Evolutionary conservation across 1,140 invertebrate genomes (phyloP), one percentile per base, ranked within the genome.

Genomic region (Drosophila ohnishii): DNA sequence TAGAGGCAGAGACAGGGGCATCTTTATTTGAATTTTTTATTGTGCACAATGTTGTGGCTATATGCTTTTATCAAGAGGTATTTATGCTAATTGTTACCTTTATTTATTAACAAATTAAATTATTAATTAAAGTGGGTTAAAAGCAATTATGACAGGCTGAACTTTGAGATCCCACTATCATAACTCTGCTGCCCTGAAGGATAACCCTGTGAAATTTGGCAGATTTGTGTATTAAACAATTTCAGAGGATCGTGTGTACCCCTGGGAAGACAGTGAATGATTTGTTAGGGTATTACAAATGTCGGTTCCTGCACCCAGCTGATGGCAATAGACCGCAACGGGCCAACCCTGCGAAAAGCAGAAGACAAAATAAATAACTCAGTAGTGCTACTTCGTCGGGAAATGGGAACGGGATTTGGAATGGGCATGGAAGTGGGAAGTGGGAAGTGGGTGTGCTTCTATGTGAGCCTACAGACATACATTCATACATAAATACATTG

Each of bases 321-420:
- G 81, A 78, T 78, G 64, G 82, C 78, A 80, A 22, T 78, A 65
- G 80, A 85, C 83, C 83, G 83, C 80, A 86, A 75, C 82, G 78
- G 82, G 67, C 82, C 75, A 85, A 82, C 78, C 82, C 82, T 71
- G 82, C 58, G 67, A 84, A 77, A 73, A 76, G 66, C 78, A 81
- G 59, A 74, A 69, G 65, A 69, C 65, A 70, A 40, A 51, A 42
- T 34, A 59, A 59, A 40, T 58, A 59, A 32, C 28, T 60, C 35
- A 44, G 19, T 40, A 55, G 19, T 19, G 19, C 51, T 55, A 55
- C 32, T 55, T 37, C 51, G 51, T 19, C 19, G 51, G 19, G 8
- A 5, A 14, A 35, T 57, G 22, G 22, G 22, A 59, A 69, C 58
- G 48, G 59, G 35, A 53, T 59, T 67, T 42, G 45, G 30, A 72